A percentile compares a stretch with the other conserved stretches of the same genome.
Evolutionary conservation across 2,888 invertebrate genomes (phyloP).

Genomic region (Drosophila algonquin): DNA sequence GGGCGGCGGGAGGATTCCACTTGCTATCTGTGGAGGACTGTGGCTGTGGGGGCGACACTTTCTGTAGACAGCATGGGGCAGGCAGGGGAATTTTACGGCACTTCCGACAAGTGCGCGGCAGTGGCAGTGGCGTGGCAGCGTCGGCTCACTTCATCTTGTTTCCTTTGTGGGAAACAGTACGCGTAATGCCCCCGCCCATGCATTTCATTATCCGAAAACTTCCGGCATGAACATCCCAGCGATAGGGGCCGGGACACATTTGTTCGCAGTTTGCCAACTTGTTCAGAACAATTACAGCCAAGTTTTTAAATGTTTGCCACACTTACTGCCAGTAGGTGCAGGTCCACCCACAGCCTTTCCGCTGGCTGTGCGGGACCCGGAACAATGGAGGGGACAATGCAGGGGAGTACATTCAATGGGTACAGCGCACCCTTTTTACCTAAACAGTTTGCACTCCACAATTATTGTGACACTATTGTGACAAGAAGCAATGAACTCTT

Average conservation of each 20-base stretch:
- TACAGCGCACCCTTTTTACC: not conserved
- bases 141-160: slow-evolving; percentile 39
- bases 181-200: slow-evolving; percentile 12
- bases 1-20: not conserved
- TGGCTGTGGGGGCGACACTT: slow-evolving; percentile 60
- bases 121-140: slow-evolving; percentile 31
- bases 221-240: slow-evolving; percentile 62
- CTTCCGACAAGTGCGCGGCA: slow-evolving; percentile 52
- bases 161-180: slow-evolving; percentile 32
- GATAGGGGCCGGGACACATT: slow-evolving; percentile 53
- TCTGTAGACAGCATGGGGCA: too few relatives aligned
- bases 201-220: slow-evolving; percentile 69
- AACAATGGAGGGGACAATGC: slow-evolving; percentile 16
- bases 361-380: not conserved
- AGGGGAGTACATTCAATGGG: not conserved
- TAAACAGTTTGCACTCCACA: not conserved
- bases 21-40: slow-evolving; percentile 2
- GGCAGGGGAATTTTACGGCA: slow-evolving; percentile 70
- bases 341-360: slow-evolving; percentile 1
- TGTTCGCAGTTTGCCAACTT: slow-evolving; percentile 48
- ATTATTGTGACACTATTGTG: slow-evolving; percentile 1
- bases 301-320: slow-evolving; percentile 45
- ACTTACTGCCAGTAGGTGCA: slow-evolving; percentile 35
- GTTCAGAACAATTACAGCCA: slow-evolving; percentile 49
- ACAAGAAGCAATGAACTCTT: not conserved